Evolutionary conservation across 2,797 vertebrate genomes (phyloP).

Genomic region (Rhinichthys osculus): DNA sequence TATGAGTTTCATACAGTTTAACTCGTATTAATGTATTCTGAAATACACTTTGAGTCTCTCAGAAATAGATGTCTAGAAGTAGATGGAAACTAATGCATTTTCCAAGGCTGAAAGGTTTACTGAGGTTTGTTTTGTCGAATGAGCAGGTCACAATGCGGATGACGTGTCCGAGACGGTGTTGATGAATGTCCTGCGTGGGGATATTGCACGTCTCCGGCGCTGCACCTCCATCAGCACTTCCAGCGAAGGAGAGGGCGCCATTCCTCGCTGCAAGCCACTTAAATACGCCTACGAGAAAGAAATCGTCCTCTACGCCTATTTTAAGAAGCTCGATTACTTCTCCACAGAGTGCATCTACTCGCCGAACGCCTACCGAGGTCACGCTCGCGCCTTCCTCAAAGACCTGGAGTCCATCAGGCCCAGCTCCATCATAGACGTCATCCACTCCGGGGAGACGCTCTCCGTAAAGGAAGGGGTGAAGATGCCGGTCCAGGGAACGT

Average conservation of each 20-base stretch:
- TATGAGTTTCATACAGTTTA: background rate
- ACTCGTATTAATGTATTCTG: background rate
- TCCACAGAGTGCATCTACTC: constrained; percentile 92
- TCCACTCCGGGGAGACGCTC: constrained; percentile 89
- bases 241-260: constrained; percentile 81
- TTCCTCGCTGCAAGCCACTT: constrained; percentile 88
- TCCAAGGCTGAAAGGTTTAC: too few relatives aligned
- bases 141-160: constrained; percentile 87
- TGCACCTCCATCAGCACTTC: constrained; percentile 82
- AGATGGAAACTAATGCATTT: background rate
- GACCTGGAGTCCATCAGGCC: constrained; percentile 82
- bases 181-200: constrained; percentile 91
- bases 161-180: constrained; percentile 89
- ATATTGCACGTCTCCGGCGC: constrained; percentile 85
- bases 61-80: background rate
- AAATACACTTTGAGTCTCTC: background rate
- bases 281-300: constrained; percentile 93
- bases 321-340: constrained; percentile 90
- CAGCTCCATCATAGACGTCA: constrained; percentile 86
- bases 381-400: constrained; percentile 86
- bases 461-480: constrained; percentile 82
- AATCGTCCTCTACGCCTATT: constrained; percentile 92
- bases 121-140: background rate
- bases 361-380: constrained; percentile 90
- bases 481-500: constrained; percentile 83